Conservation (phyloP, 2,113 vertebrate species). For the Pycnonotus jocosus region DNA sequence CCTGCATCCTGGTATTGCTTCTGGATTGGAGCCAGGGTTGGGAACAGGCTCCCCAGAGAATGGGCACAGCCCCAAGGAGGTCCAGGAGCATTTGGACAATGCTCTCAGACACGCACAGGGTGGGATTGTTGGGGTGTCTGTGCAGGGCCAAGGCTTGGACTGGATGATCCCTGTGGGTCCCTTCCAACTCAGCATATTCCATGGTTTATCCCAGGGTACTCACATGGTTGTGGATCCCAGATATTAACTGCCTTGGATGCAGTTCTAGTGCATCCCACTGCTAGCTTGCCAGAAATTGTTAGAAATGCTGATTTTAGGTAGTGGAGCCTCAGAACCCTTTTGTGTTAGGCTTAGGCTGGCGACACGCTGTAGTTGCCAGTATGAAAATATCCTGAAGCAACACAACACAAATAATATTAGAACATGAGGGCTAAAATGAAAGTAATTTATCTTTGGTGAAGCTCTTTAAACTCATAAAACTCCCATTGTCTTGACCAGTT, state of each 20-base stretch:
- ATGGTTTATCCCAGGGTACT: neutral
- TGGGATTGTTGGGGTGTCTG: neutral
- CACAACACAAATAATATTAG: neutral
- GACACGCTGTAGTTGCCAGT: neutral
- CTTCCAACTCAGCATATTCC: neutral
- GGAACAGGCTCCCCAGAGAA: neutral
- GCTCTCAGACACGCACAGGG: neutral
- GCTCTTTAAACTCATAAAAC: neutral
- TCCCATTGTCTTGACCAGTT: neutral
- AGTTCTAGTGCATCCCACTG: neutral
- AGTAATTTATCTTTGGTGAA: neutral
- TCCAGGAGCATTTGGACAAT: rapidly evolving
- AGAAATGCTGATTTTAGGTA: neutral
- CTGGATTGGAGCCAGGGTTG: neutral
- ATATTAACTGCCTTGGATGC: neutral
- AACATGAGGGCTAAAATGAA: neutral
- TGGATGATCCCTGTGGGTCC: neutral
- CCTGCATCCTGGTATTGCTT: neutral
- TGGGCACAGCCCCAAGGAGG: neutral
- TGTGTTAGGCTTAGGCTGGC: neutral
- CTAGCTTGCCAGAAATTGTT: neutral
- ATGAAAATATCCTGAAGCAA: neutral
- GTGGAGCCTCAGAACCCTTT: neutral
- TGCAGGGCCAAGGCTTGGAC: neutral
- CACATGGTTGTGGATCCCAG: neutral